Base-by-base conservation (phyloP, 2,797 vertebrate genomes). In the Myotis vivesi region DNA sequence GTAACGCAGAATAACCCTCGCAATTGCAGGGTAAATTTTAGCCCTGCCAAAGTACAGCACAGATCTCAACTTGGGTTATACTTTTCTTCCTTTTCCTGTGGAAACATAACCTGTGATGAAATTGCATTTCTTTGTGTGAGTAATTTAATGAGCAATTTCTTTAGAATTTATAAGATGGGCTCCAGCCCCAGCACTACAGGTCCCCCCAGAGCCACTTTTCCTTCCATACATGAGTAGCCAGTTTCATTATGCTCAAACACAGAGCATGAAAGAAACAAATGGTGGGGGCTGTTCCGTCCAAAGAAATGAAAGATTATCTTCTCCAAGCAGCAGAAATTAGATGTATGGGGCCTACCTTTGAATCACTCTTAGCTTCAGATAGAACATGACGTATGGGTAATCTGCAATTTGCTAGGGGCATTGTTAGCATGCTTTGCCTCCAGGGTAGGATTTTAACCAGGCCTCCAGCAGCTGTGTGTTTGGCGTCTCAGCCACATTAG, bases 341-440 rank as follows among this genome's bases (percentile, higher is more conserved):
- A 98, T 89, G 98, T 98, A 98, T 97, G 28, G 92, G 97, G 94
- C 97, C 96, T 96, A 97, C 96, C 98, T 98, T 98, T 89, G 98
- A 98, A 98, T 98, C 89, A 53, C 95, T 93, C 97, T 97, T 75
- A 7, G 94, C 92, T 89, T 95, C 84, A 94, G 97, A 79, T 84
- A 95, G 94, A 97, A 98, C 96, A 94, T 91, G 98, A 98, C 22
- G 97, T 95, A 90, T 84, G 96, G 90, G 98, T 97, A 98, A 98
- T 98, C 98, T 98, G 98, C 98, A 99, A 98, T 99, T 99, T 99
- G 99, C 99, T 99, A 97, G 98, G 99, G 99, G 99, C 99, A 99
- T 99, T 98, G 99, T 99, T 99, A 99, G 98, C 98, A 98, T 72
- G 98, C 98, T 98, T 95, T 95, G 99, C 99, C 99, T 98, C 98